Conservation (phyloP, 2,797 vertebrate species). For the Psittacula derbiana region DNA sequence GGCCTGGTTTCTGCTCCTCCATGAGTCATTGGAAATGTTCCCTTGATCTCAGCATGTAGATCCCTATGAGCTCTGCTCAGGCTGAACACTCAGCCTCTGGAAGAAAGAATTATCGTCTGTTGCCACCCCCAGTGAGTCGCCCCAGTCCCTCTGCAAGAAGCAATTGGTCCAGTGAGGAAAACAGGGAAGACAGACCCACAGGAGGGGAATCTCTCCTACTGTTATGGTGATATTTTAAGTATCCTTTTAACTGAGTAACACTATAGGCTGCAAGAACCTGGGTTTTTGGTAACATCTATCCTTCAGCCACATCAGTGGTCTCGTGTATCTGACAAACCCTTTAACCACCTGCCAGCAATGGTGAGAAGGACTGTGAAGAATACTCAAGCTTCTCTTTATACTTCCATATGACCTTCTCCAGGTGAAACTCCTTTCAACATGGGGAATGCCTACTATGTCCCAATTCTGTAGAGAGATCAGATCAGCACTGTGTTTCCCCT, state of each 20-base stretch:
- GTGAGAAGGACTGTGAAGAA: neutral
- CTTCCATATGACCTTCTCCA: neutral
- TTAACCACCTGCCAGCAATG: neutral
- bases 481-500: neutral
- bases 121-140: rapidly evolving
- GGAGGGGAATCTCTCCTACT: neutral
- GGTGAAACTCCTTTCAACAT: neutral
- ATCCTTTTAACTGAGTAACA: neutral
- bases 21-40: conserved; percentile 36
- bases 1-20: conserved; percentile 11
- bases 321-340: neutral
- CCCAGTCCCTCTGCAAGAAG: neutral
- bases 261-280: neutral
- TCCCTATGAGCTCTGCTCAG: neutral
- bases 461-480: neutral
- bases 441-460: neutral
- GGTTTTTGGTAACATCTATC: neutral
- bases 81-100: neutral
- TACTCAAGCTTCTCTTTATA: neutral
- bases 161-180: neutral
- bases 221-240: neutral
- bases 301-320: neutral
- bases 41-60: neutral
- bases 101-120: neutral
- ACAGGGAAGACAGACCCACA: neutral